Evolutionary conservation across 2,888 invertebrate species (phyloP), one percentile per base, ranked within the genome.

Genomic region (Drosophila quinaria): DNA sequence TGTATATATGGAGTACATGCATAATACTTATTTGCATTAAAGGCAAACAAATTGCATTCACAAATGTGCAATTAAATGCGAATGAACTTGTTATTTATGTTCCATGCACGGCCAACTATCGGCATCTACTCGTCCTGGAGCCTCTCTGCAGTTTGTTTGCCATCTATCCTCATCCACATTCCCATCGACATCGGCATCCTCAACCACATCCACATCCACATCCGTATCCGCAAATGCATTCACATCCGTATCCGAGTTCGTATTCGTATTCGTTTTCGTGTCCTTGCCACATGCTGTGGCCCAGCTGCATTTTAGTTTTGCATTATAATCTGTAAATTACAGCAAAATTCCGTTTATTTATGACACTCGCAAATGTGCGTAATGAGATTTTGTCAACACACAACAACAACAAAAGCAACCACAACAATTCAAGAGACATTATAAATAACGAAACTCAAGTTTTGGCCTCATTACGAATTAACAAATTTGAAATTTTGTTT

Each of bases 31-130:
- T 75, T 76, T 61, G 61, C 79, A 60, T 50, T 51, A 44, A 37
- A 49, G 42, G 22, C 56, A 59, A 73, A 63, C 75, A 80, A 87
- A 81, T 83, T 68, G 74, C 74, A 84, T 74, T 69, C 70, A 42
- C 78, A 87, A 85, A 87, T 82, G 86, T 89, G 90, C 90, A 86
- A 89, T 86, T 86, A 88, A 88, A 86, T 80, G 80, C 76, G 86
- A 89, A 88, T 89, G 87, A 89, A 86, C 87, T 86, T 83, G 78
- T 89, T 78, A 86, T 86, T 89, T 86, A 89, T 89, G 67, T 63
- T 15, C 52, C 74, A 42, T 35, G 42, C 42, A 37, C 41, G 31
- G 11, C 29, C 41, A 51, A 54, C 74, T 64, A 80, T 80, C 37
- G 66, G 51, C 74, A 73, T 37, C 54, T 33, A 50, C 33, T 35